Percentiles rank a stretch among this genome's conserved stretches.
Conservation (phyloP, 2,888 invertebrate genomes). For the Limnephilus rhombicus region DNA sequence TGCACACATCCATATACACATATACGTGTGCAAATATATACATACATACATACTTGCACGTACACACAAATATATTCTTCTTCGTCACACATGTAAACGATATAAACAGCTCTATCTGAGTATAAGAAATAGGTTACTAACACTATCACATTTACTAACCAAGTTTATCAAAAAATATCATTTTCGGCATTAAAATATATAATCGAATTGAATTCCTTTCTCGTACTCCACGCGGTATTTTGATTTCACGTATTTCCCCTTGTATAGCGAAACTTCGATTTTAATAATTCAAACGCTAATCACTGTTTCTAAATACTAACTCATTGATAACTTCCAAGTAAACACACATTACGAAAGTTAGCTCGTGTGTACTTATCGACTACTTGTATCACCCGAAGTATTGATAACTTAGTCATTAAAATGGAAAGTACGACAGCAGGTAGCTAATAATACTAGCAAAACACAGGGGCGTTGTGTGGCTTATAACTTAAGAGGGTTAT, state of each 20-base stretch:
- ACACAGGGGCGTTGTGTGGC: not conserved
- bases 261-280: not conserved
- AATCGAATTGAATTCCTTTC: not conserved
- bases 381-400: not conserved
- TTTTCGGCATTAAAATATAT: not conserved
- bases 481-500: too few species aligned
- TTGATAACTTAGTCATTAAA: not conserved
- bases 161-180: too few species aligned
- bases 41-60: too few species aligned
- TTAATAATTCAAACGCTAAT: conserved; percentile 30
- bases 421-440: not conserved
- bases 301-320: not conserved
- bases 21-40: too few species aligned
- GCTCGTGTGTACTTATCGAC: not conserved
- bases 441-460: not conserved
- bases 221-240: not conserved
- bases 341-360: not conserved
- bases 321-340: not conserved
- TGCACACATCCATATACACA: too few species aligned
- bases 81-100: too few species aligned
- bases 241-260: too few species aligned
- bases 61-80: too few species aligned
- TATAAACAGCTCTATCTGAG: too few species aligned
- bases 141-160: too few species aligned
- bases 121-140: too few species aligned